Percentiles rank a stretch among this genome's conserved stretches.
These are phyloP conservation scores for Dreissena rostriformis DNA, from an alignment of 1,140 invertebrate genomes.

Conservation along the genomic window DNA sequence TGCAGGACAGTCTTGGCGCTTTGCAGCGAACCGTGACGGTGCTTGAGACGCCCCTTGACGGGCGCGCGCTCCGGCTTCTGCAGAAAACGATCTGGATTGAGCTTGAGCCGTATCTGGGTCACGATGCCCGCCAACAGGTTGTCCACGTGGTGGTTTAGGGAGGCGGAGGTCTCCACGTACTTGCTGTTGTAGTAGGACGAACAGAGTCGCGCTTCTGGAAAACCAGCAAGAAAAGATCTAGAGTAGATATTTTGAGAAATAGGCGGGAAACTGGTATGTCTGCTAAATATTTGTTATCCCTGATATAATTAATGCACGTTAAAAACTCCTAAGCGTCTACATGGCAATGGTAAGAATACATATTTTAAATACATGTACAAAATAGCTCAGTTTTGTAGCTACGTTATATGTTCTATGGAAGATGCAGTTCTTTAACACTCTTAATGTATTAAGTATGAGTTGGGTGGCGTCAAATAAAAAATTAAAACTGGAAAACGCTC, in stretches of 20 bases:
- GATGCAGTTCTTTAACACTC: not conserved
- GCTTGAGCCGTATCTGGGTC: constrained; percentile 81
- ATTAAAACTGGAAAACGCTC: not conserved
- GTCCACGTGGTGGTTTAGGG: constrained; percentile 91
- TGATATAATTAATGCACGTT: not conserved
- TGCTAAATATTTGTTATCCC: not conserved
- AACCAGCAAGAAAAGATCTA: not conserved
- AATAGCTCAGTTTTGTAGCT: not conserved
- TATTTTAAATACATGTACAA: not conserved
- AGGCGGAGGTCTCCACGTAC: constrained; percentile 91
- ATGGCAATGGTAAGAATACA: not conserved
- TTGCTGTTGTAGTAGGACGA: constrained; percentile 88
- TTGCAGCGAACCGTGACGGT: constrained; percentile 44
- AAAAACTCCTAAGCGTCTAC: not conserved
- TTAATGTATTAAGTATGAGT: not conserved
- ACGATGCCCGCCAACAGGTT: constrained; percentile 90
- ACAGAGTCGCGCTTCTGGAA: constrained; percentile 79
- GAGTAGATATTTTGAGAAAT: not conserved
- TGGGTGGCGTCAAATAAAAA: not conserved
- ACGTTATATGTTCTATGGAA: not conserved
- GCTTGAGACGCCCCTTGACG: constrained; percentile 12
- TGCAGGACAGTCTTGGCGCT: constrained; percentile 53
- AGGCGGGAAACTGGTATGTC: not conserved
- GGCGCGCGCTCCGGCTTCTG: constrained; percentile 18
- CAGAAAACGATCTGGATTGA: constrained; percentile 50